Evolutionary conservation across 2,888 invertebrate genomes (phyloP), one percentile per base, ranked within the genome.

Genomic region (Heliothis peltigera): DNA sequence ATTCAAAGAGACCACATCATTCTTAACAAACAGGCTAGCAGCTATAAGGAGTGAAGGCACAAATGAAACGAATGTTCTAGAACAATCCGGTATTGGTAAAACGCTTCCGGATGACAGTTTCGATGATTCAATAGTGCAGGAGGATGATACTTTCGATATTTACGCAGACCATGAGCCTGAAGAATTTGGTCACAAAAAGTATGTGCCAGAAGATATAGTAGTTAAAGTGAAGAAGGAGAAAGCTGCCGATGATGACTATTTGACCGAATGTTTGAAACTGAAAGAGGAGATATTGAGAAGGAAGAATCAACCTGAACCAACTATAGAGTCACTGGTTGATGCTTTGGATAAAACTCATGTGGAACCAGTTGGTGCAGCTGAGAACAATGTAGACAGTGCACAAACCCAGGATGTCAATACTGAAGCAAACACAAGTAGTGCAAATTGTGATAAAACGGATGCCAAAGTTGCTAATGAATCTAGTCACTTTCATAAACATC

Each of bases 171-270:
- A 91, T 79, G 92, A 88, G 49, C 84, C 84, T 18, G 88, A 93
- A 75, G 95, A 94, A 58, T 95, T 95, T 89, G 95, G 95, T 4
- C 95, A 95, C 55, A 94, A 92, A 64, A 95, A 95, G 71, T 95
- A 90, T 84, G 76, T 88, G 76, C 91, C 95, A 0, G 89, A 92
- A 82, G 87, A 91, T 21, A 85, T 94, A 62, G 7, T 86, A 43
- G 91, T 93, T 0, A 92, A 88, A 81, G 75, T 89, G 1, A 83
- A 87, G 55, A 78, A 85, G 22, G 87, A 89, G 19, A 73, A 70
- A 35, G 52, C 75, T 8, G 70, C 85, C 55, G 62, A 81, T 15
- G 76, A 79, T 43, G 91, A 92, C 70, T 95, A 89, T 78, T 87
- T 95, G 74, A 83, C 86, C 19, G 95, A 95, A 75, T 95, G 95